Evolutionary conservation across 2,888 invertebrate genomes (phyloP), one percentile per base, ranked within the genome.

Genomic region (Exocentrus adspersus): DNA sequence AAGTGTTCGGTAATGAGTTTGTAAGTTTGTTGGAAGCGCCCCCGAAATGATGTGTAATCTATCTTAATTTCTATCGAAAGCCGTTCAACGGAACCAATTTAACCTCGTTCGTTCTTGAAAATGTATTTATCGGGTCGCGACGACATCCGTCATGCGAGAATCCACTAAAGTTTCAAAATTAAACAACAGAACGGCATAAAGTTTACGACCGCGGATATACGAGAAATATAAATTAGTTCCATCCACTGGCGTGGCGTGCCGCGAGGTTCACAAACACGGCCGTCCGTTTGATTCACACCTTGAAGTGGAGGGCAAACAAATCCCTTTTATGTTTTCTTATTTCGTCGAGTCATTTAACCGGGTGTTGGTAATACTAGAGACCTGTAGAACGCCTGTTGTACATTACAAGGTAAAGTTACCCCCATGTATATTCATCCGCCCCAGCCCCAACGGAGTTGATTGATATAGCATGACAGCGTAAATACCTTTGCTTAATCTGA

Each of bases 1-100:
- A 69, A 68, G 67, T 67, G 70, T 67, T 67, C 52, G 48, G 58
- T 65, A 67, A 69, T 66, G 69, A 64, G 64, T 67, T 67, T 64
- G 66, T 57, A 58, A 66, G 69, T 66, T 65, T 59, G 17, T 54
- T 53, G 42, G 30, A 28, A 21, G 41, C 50, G 43, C 32, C 43
- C 32, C 43, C 48, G 37, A 50, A 61, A 65, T 59, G 59, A 54
- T 54, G 56, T 43, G 54, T 46, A 57, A 57, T 57, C 56, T 46
- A 54, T 54, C 54, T 54, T 54, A 54, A 54, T 54, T 54, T 54
- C 24, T 54, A 54, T 54, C 54, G 28, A 28, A 54, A 54, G 54
- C 42, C 54, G 43, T 12, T 43, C 54, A 24, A 43, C 43, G 20
- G 16, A 17, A 42, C 21, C 24, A 28, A 4, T 7, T 30, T 9